phyloP scores from a whole-genome alignment of 2,113 vertebrate genomes.

The Todiramphus saurophagus region DNA sequence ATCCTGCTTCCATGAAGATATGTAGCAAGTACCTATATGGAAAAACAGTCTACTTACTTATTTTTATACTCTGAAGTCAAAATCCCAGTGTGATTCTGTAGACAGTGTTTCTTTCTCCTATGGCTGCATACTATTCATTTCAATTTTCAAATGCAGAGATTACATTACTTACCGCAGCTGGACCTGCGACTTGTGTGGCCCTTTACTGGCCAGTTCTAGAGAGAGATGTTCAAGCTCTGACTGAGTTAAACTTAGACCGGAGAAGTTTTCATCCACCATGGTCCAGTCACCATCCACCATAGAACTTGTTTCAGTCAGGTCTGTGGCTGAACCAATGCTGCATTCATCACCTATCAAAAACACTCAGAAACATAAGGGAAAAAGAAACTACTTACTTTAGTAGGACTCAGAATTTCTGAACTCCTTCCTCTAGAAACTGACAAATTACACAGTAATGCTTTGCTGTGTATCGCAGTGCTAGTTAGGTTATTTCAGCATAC shows the following conservation, averaged over 20 bases:
- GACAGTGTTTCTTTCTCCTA: neutral
- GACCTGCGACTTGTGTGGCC: slow-evolving; percentile 94
- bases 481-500: neutral
- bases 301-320: slow-evolving; percentile 96
- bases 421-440: neutral
- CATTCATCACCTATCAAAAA: slow-evolving; percentile 88
- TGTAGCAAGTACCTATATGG: slow-evolving; percentile 89
- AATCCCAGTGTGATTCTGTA: neutral
- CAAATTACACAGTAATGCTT: neutral
- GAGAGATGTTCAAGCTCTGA: slow-evolving; percentile 96
- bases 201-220: slow-evolving; percentile 95
- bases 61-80: neutral
- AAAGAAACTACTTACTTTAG: slow-evolving; percentile 22
- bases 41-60: neutral
- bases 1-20: slow-evolving; percentile 95
- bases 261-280: slow-evolving; percentile 95
- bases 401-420: neutral
- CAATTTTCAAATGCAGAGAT: neutral
- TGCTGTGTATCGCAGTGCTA: neutral
- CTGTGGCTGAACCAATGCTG: slow-evolving; percentile 96
- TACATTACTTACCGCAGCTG: slow-evolving; percentile 87
- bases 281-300: slow-evolving; percentile 97
- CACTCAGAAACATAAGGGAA: slow-evolving; percentile 35
- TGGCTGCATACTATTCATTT: neutral
- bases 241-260: slow-evolving; percentile 89